A percentile compares a stretch with the other conserved stretches of the same genome.
Conservation (phyloP, 2,113 vertebrate species). For the Ciconia maguari region DNA sequence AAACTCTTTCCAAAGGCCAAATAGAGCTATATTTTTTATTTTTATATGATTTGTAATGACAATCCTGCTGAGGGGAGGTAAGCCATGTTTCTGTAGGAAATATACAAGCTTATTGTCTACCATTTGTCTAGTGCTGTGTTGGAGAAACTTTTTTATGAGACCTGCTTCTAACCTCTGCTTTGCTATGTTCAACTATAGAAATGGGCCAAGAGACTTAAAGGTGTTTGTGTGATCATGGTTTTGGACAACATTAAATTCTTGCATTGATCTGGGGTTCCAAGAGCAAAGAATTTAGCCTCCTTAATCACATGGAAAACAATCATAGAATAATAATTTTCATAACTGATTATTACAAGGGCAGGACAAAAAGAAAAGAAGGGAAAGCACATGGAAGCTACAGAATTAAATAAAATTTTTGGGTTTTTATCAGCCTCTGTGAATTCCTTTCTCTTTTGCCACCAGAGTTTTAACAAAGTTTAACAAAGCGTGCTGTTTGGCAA, state of each 20-base stretch:
- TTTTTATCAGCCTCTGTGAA: not conserved
- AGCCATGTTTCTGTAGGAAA: not conserved
- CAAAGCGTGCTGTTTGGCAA: not conserved
- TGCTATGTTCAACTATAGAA: not conserved
- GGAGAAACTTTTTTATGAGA: not conserved
- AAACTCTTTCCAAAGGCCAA: not conserved
- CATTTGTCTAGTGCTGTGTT: not conserved
- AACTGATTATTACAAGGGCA: not conserved
- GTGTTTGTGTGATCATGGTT: not conserved
- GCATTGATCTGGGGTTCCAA: not conserved
- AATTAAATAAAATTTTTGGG: not conserved
- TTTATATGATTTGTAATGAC: not conserved
- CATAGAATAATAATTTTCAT: not conserved
- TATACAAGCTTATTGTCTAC: not conserved
- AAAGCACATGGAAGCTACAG: not conserved
- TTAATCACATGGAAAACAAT: not conserved
- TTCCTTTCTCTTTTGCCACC: not conserved
- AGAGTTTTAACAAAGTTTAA: not conserved
- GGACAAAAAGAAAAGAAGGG: not conserved
- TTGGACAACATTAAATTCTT: not conserved
- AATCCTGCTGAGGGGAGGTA: not conserved
- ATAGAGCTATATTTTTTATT: not conserved
- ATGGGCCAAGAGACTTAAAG: not conserved
- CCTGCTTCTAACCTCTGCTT: not conserved
- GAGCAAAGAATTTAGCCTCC: not conserved